A percentile compares a stretch with the other conserved stretches of the same genome.
Conservation (phyloP, 2,113 vertebrate genomes). For the Eudyptes chrysolophus region DNA sequence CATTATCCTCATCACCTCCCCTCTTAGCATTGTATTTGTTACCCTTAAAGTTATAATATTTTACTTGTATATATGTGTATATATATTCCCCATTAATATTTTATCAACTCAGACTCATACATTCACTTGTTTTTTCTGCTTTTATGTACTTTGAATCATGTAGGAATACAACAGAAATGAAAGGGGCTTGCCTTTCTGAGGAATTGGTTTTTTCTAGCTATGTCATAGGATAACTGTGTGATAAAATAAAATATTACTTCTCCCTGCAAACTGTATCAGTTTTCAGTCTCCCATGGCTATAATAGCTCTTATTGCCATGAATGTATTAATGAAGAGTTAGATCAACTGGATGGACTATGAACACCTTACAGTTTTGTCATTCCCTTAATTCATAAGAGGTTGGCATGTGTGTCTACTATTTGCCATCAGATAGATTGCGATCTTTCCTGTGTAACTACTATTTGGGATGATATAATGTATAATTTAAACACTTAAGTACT, state of each 20-base stretch:
- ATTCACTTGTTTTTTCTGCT: background rate
- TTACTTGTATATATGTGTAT: background rate
- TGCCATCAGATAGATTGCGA: background rate
- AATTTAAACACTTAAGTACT: background rate
- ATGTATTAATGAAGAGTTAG: background rate
- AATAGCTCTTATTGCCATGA: background rate
- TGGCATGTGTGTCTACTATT: background rate
- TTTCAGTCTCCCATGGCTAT: background rate
- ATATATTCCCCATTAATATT: background rate
- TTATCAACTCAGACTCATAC: background rate
- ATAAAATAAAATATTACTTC: background rate
- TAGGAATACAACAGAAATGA: background rate
- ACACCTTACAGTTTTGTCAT: background rate
- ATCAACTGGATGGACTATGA: background rate
- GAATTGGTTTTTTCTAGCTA: background rate
- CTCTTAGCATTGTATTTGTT: background rate
- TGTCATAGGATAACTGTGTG: background rate
- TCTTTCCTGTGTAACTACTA: background rate
- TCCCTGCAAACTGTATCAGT: background rate
- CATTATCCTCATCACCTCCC: background rate
- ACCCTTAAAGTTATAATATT: background rate
- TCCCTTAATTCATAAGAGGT: background rate
- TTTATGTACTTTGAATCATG: background rate
- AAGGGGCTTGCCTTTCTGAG: background rate
- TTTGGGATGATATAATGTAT: background rate